Percentiles rank a stretch among this genome's conserved stretches.
These are phyloP conservation scores for Pachydiplax longipennis DNA, from an alignment of 2,888 invertebrate genomes.

Conservation along the genomic window DNA sequence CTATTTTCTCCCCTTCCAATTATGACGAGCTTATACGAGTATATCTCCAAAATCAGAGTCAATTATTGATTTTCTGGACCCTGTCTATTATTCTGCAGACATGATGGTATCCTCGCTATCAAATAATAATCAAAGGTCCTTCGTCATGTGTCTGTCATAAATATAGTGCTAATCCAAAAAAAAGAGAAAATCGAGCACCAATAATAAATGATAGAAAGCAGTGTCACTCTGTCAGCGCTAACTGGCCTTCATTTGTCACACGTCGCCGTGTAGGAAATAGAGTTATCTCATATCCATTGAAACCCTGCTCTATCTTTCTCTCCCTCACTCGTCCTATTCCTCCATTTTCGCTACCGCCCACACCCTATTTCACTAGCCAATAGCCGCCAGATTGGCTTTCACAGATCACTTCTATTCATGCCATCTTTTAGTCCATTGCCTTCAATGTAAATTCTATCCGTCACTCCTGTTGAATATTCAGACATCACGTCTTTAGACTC, in stretches of 20 bases:
- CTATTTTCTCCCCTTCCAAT: not conserved
- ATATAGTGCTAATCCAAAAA: not conserved
- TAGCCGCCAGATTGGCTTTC: no score
- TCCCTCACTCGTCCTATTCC: no score
- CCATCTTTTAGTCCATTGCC: no score
- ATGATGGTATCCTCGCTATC: not conserved
- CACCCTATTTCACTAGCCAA: no score
- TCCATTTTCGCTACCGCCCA: not conserved
- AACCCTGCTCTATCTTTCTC: not conserved
- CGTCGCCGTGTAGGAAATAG: not conserved
- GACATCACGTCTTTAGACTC: no score
- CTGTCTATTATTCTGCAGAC: not conserved
- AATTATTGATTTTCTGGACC: not conserved
- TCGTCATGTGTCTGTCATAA: conserved; percentile 9
- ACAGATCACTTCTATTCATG: no score
- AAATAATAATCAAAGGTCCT: conserved; percentile 11
- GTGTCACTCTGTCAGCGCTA: conserved; percentile 30
- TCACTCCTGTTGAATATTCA: no score
- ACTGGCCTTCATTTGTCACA: conserved; percentile 40
- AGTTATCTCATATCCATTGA: not conserved
- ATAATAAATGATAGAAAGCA: conserved; percentile 12
- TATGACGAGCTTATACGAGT: not conserved
- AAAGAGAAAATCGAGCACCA: not conserved
- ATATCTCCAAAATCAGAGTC: no score
- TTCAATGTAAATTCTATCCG: no score